These are phyloP conservation scores for Pelobates cultripes DNA, from an alignment of 2,797 vertebrate genomes.

Conservation along the genomic window DNA sequence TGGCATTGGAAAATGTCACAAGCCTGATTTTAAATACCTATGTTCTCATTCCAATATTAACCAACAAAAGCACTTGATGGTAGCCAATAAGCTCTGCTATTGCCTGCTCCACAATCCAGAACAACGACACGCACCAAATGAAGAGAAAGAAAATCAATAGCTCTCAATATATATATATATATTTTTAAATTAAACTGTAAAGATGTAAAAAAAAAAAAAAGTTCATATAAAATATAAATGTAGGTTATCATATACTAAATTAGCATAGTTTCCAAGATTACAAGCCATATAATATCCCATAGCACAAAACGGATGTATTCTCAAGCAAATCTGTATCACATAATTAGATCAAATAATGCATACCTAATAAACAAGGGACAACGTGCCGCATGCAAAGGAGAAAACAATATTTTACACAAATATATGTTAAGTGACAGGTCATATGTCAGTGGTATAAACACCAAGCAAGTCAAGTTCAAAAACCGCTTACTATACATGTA, in stretches of 20 bases:
- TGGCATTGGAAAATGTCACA: neutral
- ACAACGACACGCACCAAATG: neutral
- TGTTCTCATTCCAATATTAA: neutral
- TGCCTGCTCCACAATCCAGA: constrained; percentile 1
- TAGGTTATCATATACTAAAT: too few species aligned
- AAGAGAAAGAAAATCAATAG: constrained; percentile 21
- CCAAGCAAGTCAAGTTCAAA: neutral
- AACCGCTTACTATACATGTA: neutral
- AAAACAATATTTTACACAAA: neutral
- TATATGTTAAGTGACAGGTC: neutral
- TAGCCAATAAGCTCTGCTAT: neutral
- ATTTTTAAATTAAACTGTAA: too few species aligned
- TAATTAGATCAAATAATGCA: too few species aligned
- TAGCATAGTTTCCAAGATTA: too few species aligned
- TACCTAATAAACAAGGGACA: too few species aligned
- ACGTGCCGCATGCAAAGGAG: neutral
- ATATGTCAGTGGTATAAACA: constrained; percentile 2
- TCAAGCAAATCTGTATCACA: too few species aligned
- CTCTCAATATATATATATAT: too few species aligned
- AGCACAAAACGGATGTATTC: too few species aligned
- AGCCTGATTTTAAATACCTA: neutral
- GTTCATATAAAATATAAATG: too few species aligned
- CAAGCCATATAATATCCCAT: too few species aligned
- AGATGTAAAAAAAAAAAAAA: too few species aligned
- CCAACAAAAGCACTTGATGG: neutral